Conservation (phyloP, 2,797 vertebrate genomes). For the Kryptopterus vitreolus region DNA sequence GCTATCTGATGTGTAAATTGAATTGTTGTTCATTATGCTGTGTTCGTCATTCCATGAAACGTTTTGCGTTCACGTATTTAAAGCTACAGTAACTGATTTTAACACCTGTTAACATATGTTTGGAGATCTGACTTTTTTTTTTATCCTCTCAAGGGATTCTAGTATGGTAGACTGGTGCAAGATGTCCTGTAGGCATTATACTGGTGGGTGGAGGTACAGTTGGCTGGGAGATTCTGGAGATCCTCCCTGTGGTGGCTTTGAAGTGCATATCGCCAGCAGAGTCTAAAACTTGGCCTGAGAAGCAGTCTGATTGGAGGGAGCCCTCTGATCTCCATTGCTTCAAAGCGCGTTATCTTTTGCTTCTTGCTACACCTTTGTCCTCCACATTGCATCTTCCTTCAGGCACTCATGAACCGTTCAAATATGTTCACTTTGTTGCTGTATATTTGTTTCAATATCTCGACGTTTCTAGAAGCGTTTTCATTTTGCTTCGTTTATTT, state of each 20-base stretch:
- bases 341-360: conserved; percentile 51
- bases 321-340: conserved; percentile 53
- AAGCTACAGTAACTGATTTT: not conserved
- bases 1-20: not conserved
- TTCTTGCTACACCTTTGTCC: conserved; percentile 42
- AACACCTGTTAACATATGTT: not conserved
- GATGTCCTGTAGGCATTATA: conserved; percentile 32
- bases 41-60: not conserved
- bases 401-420: too few species aligned
- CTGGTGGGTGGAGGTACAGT: conserved; percentile 38
- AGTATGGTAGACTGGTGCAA: not conserved
- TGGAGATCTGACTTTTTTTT: not conserved
- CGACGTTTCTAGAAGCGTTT: too few species aligned
- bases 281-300: conserved; percentile 45
- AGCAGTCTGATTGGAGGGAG: conserved; percentile 44
- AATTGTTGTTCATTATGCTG: not conserved
- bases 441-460: too few species aligned
- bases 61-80: not conserved
- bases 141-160: not conserved
- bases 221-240: conserved; percentile 40
- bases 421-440: too few species aligned
- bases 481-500: too few species aligned
- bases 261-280: conserved; percentile 60
- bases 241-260: conserved; percentile 59
- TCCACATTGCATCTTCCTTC: not conserved